Percentiles rank a stretch among this genome's conserved stretches.
Evolutionary conservation across 2,888 invertebrate genomes (phyloP).

Genomic region (Megaustenia siamemsis): DNA sequence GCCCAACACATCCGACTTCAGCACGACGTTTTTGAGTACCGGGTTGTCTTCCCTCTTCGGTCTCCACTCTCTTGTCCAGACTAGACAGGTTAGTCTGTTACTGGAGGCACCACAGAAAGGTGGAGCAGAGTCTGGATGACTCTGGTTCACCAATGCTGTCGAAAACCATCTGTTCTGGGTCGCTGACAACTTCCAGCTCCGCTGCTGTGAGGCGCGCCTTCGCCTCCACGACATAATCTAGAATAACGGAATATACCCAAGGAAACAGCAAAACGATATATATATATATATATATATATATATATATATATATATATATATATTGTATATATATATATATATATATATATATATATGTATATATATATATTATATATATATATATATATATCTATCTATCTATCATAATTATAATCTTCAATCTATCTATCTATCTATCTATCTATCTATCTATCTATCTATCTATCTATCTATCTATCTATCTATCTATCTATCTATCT

Average conservation of each 20-base stretch:
- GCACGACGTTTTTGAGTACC: too few relatives aligned
- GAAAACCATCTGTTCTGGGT: neutral
- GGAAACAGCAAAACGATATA: too few relatives aligned
- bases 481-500: constrained; percentile 20
- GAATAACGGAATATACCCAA: too few relatives aligned
- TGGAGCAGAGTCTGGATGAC: too few relatives aligned
- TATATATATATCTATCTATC: neutral
- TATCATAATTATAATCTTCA: neutral
- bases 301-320: neutral
- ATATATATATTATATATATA: neutral
- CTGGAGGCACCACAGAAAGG: too few relatives aligned
- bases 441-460: constrained; percentile 9
- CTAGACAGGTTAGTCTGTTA: too few relatives aligned
- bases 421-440: constrained; percentile 11
- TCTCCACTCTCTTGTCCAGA: too few relatives aligned
- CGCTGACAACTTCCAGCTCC: neutral
- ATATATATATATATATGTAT: neutral
- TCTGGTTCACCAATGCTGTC: too few relatives aligned
- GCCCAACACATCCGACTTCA: too few relatives aligned
- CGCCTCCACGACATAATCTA: neutral
- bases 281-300: neutral
- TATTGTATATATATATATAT: neutral
- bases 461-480: constrained; percentile 4
- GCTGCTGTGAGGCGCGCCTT: neutral
- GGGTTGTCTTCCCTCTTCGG: too few relatives aligned